Conservation (phyloP, 2,888 invertebrate species). For the Camponotus fellah region DNA sequence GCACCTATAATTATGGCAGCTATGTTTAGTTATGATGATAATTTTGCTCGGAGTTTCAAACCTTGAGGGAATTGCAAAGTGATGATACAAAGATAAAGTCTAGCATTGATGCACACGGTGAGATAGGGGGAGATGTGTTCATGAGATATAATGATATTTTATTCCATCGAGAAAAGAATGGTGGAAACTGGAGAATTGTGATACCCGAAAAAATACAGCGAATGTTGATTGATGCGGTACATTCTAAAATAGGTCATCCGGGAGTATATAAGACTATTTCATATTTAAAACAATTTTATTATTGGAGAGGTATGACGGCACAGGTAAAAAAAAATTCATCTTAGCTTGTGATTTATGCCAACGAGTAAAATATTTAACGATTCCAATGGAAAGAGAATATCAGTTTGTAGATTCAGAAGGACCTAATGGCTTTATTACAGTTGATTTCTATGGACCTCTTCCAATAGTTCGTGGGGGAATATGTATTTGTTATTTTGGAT, state of each 20-base stretch:
- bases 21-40: not conserved
- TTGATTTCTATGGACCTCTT: not conserved
- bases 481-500: not conserved
- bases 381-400: not conserved
- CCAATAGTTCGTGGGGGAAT: not conserved
- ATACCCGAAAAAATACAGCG: not conserved
- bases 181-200: not conserved
- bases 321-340: not conserved
- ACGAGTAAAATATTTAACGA: not conserved
- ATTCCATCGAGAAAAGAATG: not conserved
- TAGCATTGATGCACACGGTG: not conserved
- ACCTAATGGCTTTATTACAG: not conserved
- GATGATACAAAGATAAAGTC: too few species aligned
- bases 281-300: not conserved
- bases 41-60: not conserved
- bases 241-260: not conserved
- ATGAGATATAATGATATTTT: not conserved
- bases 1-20: not conserved
- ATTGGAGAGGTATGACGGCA: not conserved
- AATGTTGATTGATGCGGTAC: not conserved
- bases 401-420: not conserved
- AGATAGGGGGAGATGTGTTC: not conserved
- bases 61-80: not conserved
- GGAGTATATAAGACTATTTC: not conserved
- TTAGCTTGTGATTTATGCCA: not conserved